Evolutionary conservation across 1,140 invertebrate species (phyloP).

Genomic region (Drosophila sproati): DNA sequence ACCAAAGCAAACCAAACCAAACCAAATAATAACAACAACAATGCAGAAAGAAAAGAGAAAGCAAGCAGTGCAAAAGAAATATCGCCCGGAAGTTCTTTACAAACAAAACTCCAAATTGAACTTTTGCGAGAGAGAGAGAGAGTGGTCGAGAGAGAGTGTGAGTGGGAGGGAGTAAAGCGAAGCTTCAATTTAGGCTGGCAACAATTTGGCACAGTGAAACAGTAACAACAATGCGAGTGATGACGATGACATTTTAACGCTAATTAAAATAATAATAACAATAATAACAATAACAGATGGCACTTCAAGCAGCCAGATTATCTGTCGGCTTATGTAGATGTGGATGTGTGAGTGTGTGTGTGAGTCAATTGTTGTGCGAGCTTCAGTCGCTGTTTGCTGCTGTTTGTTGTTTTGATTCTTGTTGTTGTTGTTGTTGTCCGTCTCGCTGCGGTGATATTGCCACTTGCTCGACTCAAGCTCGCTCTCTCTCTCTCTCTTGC

Average conservation of each 20-base stretch:
- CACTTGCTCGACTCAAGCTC: slow-evolving; percentile 60
- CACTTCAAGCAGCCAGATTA: slow-evolving; percentile 72
- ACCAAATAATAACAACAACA: slow-evolving; percentile 21
- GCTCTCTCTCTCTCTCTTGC: slow-evolving; percentile 3
- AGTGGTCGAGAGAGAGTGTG: background rate
- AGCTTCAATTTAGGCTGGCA: slow-evolving; percentile 15
- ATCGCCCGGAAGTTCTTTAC: slow-evolving; percentile 51
- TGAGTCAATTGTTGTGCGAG: slow-evolving; percentile 43
- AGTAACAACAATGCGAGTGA: slow-evolving; percentile 30
- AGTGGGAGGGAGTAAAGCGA: slow-evolving; percentile 1
- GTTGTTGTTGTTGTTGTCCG: slow-evolving; percentile 20
- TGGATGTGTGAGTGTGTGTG: slow-evolving; percentile 25
- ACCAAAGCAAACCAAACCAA: background rate
- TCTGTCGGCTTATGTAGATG: slow-evolving; percentile 31
- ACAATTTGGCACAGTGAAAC: slow-evolving; percentile 33
- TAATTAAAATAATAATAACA: slow-evolving; percentile 81
- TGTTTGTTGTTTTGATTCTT: slow-evolving; percentile 28
- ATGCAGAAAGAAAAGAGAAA: slow-evolving; percentile 48
- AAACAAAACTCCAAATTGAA: slow-evolving; percentile 40
- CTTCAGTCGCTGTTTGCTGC: slow-evolving; percentile 24
- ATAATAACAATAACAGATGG: slow-evolving; percentile 69
- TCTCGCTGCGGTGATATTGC: slow-evolving; percentile 63
- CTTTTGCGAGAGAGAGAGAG: slow-evolving; percentile 45
- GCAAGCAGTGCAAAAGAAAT: slow-evolving; percentile 32
- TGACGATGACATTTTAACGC: slow-evolving; percentile 74